phyloP scores from a whole-genome alignment of 1,140 invertebrate species.

The Amphibalanus amphitrite region DNA sequence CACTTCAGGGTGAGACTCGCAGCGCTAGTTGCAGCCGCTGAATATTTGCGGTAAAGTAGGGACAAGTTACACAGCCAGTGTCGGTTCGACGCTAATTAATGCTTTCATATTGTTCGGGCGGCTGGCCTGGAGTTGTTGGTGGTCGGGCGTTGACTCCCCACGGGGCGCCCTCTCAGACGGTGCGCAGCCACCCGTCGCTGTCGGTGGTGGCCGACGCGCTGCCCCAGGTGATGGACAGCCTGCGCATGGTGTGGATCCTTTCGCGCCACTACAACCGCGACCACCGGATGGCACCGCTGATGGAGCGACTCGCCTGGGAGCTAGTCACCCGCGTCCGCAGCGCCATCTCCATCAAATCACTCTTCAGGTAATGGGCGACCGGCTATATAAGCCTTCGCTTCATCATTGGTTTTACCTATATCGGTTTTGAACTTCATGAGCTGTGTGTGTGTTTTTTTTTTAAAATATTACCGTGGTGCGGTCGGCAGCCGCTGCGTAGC shows the following conservation, averaged over 20 bases:
- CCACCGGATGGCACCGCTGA: conserved; percentile 52
- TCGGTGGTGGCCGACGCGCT: conserved; percentile 48
- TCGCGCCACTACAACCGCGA: conserved; percentile 53
- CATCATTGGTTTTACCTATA: too few species aligned
- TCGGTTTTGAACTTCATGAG: too few species aligned
- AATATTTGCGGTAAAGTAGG: background rate
- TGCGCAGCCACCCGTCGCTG: conserved; percentile 27
- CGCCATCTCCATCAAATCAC: background rate
- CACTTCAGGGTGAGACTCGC: conserved; percentile 45
- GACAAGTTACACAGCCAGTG: background rate
- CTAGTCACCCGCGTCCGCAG: background rate
- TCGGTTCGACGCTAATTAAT: background rate
- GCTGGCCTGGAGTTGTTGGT: too few species aligned
- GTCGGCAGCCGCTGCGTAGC: too few species aligned
- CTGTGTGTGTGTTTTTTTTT: too few species aligned
- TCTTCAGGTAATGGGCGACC: background rate
- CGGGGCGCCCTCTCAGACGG: too few species aligned
- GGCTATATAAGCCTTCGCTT: too few species aligned
- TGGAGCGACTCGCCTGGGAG: conserved; percentile 23
- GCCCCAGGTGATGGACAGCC: conserved; percentile 54
- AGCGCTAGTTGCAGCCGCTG: background rate
- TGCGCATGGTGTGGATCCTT: conserved; percentile 66
- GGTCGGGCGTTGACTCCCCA: too few species aligned
- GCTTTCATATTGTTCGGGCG: background rate
- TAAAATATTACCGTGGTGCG: too few species aligned